Base-by-base conservation (phyloP, 1,140 invertebrate genomes). In the Drosophila cardini region DNA sequence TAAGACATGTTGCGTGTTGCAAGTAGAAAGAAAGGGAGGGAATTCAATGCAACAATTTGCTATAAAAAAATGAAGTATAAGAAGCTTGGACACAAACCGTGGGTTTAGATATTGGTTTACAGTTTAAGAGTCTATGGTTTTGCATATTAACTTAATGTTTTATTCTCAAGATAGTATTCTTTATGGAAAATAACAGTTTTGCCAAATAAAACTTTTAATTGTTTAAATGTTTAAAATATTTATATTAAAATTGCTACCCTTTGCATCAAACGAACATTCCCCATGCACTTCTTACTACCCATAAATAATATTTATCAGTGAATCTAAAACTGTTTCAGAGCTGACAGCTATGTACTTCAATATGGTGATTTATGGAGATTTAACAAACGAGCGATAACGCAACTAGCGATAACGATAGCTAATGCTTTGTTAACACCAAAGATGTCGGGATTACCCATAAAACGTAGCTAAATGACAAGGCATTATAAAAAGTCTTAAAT, bases 51-150 rank as follows among this genome's bases (percentile, higher is more conserved):
- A 30, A n/a, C 45, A 26, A 26, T 10, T 30, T 64, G 61, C 61
- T 43, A 64, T 64, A 53, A 64, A 48, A 26, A n/a, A 26, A 26
- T 4, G 0, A 13, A 13, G 3, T n/a, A 26, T 11, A 11, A 10
- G 18, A 9, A 21, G 46, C 10, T n/a, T 26, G n/a, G 21, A 48
- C 38, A 40, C n/a, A 40, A 11, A 13, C 38, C 38, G 3, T 2
- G 4, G 48, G 36, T 53, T 11, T n/a, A 9, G 2, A 26, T 53
- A 26, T 43, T 64, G 15, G 21, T 36, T 64, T 16, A 43, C 36
- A 64, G 61, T 53, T 64, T 53, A 13, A n/a, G 16, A 38, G 8
- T n/a, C 32, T n/a, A n/a, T n/a, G n/a, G n/a, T n/a, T n/a, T n/a
- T n/a, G n/a, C n/a, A n/a, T n/a, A n/a, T n/a, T n/a, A n/a, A n/a